Conservation (phyloP, 2,113 vertebrate genomes). For the Menidia beryllina region DNA sequence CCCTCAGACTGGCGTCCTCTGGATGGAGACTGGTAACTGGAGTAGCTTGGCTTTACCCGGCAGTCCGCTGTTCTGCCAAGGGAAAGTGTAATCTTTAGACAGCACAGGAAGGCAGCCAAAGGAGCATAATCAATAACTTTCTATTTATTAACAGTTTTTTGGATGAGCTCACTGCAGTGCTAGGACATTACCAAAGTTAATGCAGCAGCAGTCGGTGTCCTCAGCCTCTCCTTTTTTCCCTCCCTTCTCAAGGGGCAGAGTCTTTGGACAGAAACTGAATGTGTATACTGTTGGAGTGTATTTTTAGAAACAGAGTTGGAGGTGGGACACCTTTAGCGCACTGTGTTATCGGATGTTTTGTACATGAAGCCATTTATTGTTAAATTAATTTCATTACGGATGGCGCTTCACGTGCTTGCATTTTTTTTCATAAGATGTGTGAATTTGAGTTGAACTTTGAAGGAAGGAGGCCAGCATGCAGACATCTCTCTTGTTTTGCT, state of each 20-base stretch:
- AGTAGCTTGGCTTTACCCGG: slow-evolving; percentile 65
- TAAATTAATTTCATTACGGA: not conserved
- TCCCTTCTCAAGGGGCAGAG: slow-evolving; percentile 41
- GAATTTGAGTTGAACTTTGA: not conserved
- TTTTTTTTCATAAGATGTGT: not conserved
- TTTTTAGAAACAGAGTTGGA: slow-evolving; percentile 63
- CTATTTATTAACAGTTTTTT: slow-evolving; percentile 81
- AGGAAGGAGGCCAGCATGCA: not conserved
- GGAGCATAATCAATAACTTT: slow-evolving; percentile 78
- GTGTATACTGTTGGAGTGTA: slow-evolving; percentile 44
- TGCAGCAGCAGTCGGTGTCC: slow-evolving; percentile 68
- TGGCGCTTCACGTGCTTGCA: slow-evolving; percentile 1
- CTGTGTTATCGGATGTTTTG: slow-evolving; percentile 32
- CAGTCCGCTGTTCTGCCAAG: slow-evolving; percentile 63
- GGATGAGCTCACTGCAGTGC: slow-evolving; percentile 76
- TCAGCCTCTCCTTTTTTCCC: slow-evolving; percentile 38
- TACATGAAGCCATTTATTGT: slow-evolving; percentile 6
- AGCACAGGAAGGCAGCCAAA: slow-evolving; percentile 71
- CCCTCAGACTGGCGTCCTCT: slow-evolving; percentile 43
- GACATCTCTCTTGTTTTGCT: not conserved
- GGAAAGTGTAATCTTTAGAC: slow-evolving; percentile 75
- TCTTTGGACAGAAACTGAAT: slow-evolving; percentile 56
- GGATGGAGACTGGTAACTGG: slow-evolving; percentile 65
- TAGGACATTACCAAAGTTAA: slow-evolving; percentile 70
- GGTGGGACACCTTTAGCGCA: slow-evolving; percentile 43